A percentile compares a stretch with the other conserved stretches of the same genome.
Conservation (phyloP, 2,888 invertebrate genomes). For the Plemyria rubiginata region DNA sequence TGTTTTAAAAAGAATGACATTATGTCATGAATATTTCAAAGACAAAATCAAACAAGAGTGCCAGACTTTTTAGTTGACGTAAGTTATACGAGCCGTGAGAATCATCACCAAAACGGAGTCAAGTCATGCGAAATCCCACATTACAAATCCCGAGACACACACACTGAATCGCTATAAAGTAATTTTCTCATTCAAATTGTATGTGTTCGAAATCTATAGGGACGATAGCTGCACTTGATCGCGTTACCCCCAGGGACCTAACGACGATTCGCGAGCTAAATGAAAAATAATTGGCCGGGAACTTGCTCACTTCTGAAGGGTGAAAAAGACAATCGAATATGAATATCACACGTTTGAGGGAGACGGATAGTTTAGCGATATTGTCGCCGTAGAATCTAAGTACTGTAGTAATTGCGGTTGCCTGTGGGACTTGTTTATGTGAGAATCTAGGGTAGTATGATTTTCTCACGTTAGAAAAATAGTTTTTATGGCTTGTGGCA, state of each 20-base stretch:
- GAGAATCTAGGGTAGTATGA: constrained; percentile 51
- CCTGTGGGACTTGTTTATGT: constrained; percentile 66
- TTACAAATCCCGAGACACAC: constrained; percentile 65
- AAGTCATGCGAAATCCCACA: constrained; percentile 60
- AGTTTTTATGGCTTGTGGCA: background rate
- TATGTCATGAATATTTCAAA: background rate
- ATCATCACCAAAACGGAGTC: constrained; percentile 29
- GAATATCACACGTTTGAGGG: constrained; percentile 36
- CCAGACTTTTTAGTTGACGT: constrained; percentile 14
- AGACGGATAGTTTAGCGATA: constrained; percentile 38
- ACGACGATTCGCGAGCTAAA: constrained; percentile 71
- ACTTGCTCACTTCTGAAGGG: constrained; percentile 46
- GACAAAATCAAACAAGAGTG: constrained; percentile 3
- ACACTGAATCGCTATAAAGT: constrained; percentile 47
- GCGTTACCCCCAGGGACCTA: constrained; percentile 66
- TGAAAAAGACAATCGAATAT: constrained; percentile 45
- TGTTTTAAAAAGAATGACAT: too few species aligned
- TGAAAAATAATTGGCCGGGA: constrained; percentile 79
- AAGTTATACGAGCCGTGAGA: constrained; percentile 23
- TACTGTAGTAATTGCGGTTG: constrained; percentile 48
- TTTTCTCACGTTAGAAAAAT: constrained; percentile 55
- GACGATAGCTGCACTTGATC: constrained; percentile 68
- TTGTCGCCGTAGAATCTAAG: constrained; percentile 26
- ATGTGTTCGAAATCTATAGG: constrained; percentile 58
- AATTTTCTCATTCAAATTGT: constrained; percentile 76